These are phyloP conservation scores for Alcedo quadribrachys DNA, from an alignment of 2,797 vertebrate genomes.

Conservation along the genomic window DNA sequence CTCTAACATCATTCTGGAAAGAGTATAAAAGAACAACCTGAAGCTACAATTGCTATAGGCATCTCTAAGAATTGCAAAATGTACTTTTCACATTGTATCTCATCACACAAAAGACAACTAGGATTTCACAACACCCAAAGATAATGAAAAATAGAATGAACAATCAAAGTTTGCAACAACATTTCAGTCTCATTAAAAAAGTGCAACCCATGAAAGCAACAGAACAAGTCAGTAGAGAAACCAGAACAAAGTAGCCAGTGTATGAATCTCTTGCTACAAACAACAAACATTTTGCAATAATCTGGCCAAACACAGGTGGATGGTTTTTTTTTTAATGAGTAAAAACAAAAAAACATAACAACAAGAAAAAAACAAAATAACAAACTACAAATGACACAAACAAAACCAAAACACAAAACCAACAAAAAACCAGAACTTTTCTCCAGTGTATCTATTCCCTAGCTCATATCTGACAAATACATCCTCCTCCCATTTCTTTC, in stretches of 20 bases:
- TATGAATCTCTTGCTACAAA: rapidly evolving
- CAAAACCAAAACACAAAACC: too few relatives aligned
- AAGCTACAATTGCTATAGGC: neutral
- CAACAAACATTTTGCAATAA: neutral
- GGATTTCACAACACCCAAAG: neutral
- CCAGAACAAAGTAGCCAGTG: neutral
- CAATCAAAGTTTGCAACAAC: neutral
- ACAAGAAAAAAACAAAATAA: too few relatives aligned
- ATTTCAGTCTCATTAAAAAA: neutral
- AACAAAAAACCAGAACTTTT: neutral
- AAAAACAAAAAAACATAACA: neutral
- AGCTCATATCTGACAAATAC: neutral
- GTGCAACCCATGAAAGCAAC: neutral
- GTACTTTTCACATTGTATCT: neutral
- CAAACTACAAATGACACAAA: neutral
- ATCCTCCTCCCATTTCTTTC: neutral
- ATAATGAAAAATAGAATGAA: neutral
- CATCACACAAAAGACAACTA: neutral
- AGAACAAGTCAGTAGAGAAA: neutral
- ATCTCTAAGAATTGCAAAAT: neutral
- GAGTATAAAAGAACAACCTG: neutral
- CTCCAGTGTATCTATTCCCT: neutral
- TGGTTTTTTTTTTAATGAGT: neutral
- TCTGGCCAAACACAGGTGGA: neutral
- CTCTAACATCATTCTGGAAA: neutral